These are phyloP conservation scores for Paralichthys olivaceus DNA, from an alignment of 2,113 vertebrate genomes.

Conservation along the genomic window DNA sequence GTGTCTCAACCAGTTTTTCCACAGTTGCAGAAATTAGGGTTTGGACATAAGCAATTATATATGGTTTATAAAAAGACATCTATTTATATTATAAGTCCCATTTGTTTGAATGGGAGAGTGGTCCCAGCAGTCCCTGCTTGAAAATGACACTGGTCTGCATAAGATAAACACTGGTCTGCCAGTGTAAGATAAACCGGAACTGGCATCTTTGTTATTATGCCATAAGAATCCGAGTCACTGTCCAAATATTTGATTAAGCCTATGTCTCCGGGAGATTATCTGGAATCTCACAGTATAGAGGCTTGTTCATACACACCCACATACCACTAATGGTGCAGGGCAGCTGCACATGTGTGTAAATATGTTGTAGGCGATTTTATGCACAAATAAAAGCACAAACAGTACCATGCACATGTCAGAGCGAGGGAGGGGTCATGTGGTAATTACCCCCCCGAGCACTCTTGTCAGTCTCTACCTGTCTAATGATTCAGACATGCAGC, in stretches of 20 bases:
- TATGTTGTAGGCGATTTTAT: background rate
- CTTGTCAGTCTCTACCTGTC: slow-evolving; percentile 33
- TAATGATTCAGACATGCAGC: slow-evolving; percentile 22
- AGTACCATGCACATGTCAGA: background rate
- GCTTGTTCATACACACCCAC: slow-evolving; percentile 13
- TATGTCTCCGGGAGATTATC: slow-evolving; percentile 56
- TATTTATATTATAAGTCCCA: too few species aligned
- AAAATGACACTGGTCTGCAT: too few species aligned
- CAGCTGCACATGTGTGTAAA: background rate
- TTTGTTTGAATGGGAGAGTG: too few species aligned
- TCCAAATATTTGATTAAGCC: slow-evolving; percentile 66
- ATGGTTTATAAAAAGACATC: too few species aligned
- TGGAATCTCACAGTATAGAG: background rate
- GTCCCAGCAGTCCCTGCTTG: too few species aligned
- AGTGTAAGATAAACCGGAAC: slow-evolving; percentile 22
- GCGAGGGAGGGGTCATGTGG: slow-evolving; percentile 17
- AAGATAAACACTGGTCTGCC: too few species aligned
- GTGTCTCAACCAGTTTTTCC: too few species aligned
- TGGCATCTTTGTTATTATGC: slow-evolving; percentile 47
- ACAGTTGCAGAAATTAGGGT: too few species aligned
- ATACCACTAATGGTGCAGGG: slow-evolving; percentile 1
- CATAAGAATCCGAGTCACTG: slow-evolving; percentile 51
- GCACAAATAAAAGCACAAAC: slow-evolving; percentile 23
- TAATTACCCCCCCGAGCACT: slow-evolving; percentile 16
- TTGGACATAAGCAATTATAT: too few species aligned